Evolutionary conservation across 64 coral and sea anemone species (phyloP).

Genomic region (Actinia tenebrosa): DNA sequence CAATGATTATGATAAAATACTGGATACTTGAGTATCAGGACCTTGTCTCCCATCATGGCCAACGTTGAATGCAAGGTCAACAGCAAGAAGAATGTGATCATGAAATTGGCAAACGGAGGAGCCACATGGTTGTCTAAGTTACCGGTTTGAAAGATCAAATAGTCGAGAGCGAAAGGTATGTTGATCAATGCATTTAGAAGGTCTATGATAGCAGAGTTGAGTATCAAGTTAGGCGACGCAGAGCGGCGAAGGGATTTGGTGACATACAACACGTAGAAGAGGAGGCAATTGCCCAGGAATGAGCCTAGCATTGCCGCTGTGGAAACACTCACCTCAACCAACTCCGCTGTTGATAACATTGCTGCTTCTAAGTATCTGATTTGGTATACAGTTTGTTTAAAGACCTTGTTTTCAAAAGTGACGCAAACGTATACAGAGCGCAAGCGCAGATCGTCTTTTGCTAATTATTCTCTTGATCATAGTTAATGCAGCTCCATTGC

Average conservation of each 20-base stretch:
- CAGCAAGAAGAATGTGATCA: background rate
- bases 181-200: background rate
- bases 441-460: too few relatives aligned
- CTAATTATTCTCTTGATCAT: too few relatives aligned
- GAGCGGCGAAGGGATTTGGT: background rate
- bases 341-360: background rate
- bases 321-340: background rate
- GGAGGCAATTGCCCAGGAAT: background rate
- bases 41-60: background rate
- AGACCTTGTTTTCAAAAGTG: too few relatives aligned
- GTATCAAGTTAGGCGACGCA: background rate
- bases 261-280: background rate
- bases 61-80: background rate
- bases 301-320: background rate
- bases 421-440: too few relatives aligned
- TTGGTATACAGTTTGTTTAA: too few relatives aligned
- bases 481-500: too few relatives aligned
- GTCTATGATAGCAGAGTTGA: constrained; percentile 6
- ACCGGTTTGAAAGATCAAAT: background rate
- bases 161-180: background rate
- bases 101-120: background rate
- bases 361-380: background rate
- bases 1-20: background rate
- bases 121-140: background rate
- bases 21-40: background rate